A percentile compares a stretch with the other conserved stretches of the same genome.
phyloP scores from a whole-genome alignment of 2,888 invertebrate genomes.

The Gymnosoma rotundatum region DNA sequence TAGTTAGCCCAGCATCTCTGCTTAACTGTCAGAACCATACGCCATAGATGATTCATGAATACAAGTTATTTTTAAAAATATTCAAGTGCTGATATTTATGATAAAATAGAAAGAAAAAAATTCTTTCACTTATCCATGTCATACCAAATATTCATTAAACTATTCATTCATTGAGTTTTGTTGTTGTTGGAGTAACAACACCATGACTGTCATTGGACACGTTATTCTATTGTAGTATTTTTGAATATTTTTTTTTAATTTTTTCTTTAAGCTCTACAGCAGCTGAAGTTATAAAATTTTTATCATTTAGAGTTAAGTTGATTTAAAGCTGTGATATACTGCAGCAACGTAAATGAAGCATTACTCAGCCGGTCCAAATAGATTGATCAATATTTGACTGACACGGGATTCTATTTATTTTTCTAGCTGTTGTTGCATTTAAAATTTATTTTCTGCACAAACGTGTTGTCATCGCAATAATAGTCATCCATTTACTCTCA shows the following conservation, averaged over 20 bases:
- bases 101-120: slow-evolving; percentile 15
- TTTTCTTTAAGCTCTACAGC: neutral
- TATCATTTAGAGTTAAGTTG: slow-evolving; percentile 39
- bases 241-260: slow-evolving; percentile 17
- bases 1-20: slow-evolving; percentile 21
- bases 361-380: neutral
- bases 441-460: slow-evolving; percentile 33
- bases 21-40: slow-evolving; percentile 43
- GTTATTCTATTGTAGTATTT: slow-evolving; percentile 53
- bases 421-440: neutral
- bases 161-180: slow-evolving; percentile 5
- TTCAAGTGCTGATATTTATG: slow-evolving; percentile 32
- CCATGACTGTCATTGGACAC: slow-evolving; percentile 62
- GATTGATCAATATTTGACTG: slow-evolving; percentile 19
- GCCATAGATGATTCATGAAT: slow-evolving; percentile 41
- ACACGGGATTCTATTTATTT: neutral
- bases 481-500: neutral
- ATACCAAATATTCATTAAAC: slow-evolving; percentile 30
- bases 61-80: slow-evolving; percentile 31
- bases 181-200: slow-evolving; percentile 29
- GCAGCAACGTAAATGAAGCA: neutral
- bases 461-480: slow-evolving; percentile 47
- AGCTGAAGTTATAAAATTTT: slow-evolving; percentile 40
- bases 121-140: slow-evolving; percentile 20
- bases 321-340: neutral